Percentiles rank a stretch among this genome's conserved stretches.
phyloP scores from a whole-genome alignment of 1,140 invertebrate genomes.

The Sarcophaga bullata region DNA sequence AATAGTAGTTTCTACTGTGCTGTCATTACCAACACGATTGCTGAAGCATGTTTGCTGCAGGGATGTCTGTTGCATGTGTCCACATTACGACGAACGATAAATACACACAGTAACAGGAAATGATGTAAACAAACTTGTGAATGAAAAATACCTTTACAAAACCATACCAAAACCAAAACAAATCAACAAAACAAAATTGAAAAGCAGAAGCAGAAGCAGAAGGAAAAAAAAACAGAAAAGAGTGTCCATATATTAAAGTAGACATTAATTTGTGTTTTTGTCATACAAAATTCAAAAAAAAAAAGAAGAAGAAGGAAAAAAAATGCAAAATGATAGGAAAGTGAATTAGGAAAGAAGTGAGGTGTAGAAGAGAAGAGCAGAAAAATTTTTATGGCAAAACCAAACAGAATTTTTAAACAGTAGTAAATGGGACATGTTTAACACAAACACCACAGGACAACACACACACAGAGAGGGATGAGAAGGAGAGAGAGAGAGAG shows the following conservation, averaged over 20 bases:
- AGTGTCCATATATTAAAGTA: not conserved
- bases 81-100: not conserved
- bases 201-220: not conserved
- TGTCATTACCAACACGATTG: too few relatives aligned
- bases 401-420: constrained; percentile 19
- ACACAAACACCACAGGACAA: not conserved
- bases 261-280: not conserved
- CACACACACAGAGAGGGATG: too few relatives aligned
- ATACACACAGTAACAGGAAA: constrained; percentile 18
- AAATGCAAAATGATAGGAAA: too few relatives aligned
- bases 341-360: too few relatives aligned
- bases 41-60: not conserved
- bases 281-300: not conserved
- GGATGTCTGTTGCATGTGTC: not conserved
- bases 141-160: constrained; percentile 23
- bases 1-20: too few relatives aligned
- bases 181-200: too few relatives aligned
- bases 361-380: too few relatives aligned
- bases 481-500: too few relatives aligned
- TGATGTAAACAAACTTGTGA: constrained; percentile 14
- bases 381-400: not conserved
- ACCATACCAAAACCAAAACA: not conserved
- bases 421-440: constrained; percentile 15
- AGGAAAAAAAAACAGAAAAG: not conserved
- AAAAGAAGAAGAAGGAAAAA: too few relatives aligned